Base-by-base conservation (phyloP, 2,797 vertebrate genomes). In the Danio choprae region DNA sequence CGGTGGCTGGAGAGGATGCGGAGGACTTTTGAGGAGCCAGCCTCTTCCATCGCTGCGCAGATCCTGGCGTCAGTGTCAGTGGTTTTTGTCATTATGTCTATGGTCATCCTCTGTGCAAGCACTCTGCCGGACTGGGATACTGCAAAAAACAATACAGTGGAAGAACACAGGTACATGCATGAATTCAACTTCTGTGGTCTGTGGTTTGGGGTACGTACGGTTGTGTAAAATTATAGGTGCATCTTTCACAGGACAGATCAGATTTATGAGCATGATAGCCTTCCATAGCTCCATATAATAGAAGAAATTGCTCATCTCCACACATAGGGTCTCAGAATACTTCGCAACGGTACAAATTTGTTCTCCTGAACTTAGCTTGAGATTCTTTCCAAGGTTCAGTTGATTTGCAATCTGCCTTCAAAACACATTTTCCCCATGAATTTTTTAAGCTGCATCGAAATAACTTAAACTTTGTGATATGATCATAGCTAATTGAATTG, bases 31-130 rank as follows among this genome's bases (percentile, higher is more conserved):
- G 97, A 99, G 88, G 97, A 99, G 86, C 98, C 98, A 83, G 95
- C 95, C 86, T 99, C 97, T 55, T 99, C 98, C 5, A 73, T 97
- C 83, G 94, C 93, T 53, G 98, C 97, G 53, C 97, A 99, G 92
- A 92, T 99, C 81, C 87, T 99, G 90, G 98, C 98, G 50, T 94
- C 94, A 11, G 93, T 99, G 81, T 99, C 98, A 4, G 95, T 99
- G 74, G 93, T 99, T 69, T 98, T 99, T 87, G 97, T 99, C 79
- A 95, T 99, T 46, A 91, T 98, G 85, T 99, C 98, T 79, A 98
- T 99, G 98, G 94, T 98, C 82, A 96, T 99, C 89, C 90, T 99
- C 86, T 99, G 97, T 76, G 96, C 96, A 53, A 98, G 98, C 92
- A 99, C 98, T 8, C 90, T 99, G 85, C 98, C 98, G 7, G 97